phyloP scores from a whole-genome alignment of 2,797 vertebrate genomes.

The Poeciliopsis turneri region DNA sequence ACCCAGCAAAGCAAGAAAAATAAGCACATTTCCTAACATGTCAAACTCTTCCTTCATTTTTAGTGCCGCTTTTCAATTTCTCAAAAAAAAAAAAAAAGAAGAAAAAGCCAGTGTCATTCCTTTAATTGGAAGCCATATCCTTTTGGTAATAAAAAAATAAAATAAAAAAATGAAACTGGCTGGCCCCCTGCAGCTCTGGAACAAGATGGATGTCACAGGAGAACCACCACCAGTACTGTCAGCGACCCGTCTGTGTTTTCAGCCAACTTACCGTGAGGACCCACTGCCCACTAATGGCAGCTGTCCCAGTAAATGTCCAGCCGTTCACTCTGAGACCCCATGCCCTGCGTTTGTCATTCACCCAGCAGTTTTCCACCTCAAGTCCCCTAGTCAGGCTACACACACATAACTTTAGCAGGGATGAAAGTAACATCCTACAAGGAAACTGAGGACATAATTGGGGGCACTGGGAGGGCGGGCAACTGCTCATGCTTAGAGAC shows the following conservation, averaged over 20 bases:
- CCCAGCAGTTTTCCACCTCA: conserved; percentile 19
- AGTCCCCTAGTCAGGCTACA: conserved; percentile 22
- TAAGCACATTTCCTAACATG: neutral
- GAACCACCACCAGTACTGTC: conserved; percentile 9
- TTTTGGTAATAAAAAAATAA: conserved; percentile 1
- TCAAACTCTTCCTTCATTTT: neutral
- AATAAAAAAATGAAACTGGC: neutral
- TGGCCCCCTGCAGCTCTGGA: conserved; percentile 4
- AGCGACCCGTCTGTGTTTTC: conserved; percentile 32
- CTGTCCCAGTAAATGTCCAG: conserved; percentile 60
- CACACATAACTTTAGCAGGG: conserved; percentile 37
- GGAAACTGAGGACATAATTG: conserved; percentile 47
- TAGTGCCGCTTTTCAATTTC: neutral
- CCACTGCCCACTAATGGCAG: conserved; percentile 37
- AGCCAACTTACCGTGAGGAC: conserved; percentile 30
- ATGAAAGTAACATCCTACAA: conserved; percentile 60
- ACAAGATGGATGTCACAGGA: conserved; percentile 19
- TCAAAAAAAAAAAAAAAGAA: neutral
- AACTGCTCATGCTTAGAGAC: conserved; percentile 38
- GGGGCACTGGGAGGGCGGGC: conserved; percentile 18
- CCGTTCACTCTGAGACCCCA: conserved; percentile 43
- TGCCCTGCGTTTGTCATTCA: conserved; percentile 57
- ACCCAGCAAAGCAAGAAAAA: neutral
- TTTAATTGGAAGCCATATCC: conserved; percentile 8
- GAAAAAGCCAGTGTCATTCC: neutral